Evolutionary conservation across 2,888 invertebrate species (phyloP).

Genomic region (Lochmaea capreae): DNA sequence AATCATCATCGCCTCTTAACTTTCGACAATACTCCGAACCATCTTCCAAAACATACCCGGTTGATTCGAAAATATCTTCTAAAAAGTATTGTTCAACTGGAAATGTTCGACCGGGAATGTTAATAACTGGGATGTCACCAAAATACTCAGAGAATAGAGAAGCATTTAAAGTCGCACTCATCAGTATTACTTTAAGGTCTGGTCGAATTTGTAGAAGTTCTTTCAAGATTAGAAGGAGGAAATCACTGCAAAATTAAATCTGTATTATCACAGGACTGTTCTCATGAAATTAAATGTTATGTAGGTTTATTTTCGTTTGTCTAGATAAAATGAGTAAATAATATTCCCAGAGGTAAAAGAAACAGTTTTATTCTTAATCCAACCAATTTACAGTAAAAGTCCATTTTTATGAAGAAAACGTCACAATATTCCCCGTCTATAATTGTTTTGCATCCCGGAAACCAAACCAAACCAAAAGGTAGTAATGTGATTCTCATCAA

Average conservation of each 20-base stretch:
- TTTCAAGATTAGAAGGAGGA: conserved; percentile 84
- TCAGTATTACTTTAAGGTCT: conserved; percentile 86
- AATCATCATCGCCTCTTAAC: conserved; percentile 67
- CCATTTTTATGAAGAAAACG: no score
- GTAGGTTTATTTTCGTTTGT: not conserved
- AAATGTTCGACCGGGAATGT: conserved; percentile 87
- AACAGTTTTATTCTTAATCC: no score
- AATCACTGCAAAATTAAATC: conserved; percentile 73
- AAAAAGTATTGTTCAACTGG: conserved; percentile 85
- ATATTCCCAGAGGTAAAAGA: no score
- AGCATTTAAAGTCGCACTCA: conserved; percentile 94
- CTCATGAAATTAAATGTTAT: not conserved
- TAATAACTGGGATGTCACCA: conserved; percentile 79
- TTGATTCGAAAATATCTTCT: conserved; percentile 82
- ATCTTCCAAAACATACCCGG: conserved; percentile 72
- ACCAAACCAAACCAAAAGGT: no score
- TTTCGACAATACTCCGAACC: conserved; percentile 74
- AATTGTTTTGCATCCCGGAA: no score
- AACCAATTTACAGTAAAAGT: no score
- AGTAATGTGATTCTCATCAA: no score
- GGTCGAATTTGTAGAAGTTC: conserved; percentile 78
- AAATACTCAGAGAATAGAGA: conserved; percentile 89
- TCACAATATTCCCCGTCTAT: no score
- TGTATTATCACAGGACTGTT: not conserved
- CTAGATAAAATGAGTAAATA: no score